These are phyloP conservation scores for Cochlearius cochlearius DNA, from an alignment of 2,113 vertebrate genomes.

Conservation along the genomic window DNA sequence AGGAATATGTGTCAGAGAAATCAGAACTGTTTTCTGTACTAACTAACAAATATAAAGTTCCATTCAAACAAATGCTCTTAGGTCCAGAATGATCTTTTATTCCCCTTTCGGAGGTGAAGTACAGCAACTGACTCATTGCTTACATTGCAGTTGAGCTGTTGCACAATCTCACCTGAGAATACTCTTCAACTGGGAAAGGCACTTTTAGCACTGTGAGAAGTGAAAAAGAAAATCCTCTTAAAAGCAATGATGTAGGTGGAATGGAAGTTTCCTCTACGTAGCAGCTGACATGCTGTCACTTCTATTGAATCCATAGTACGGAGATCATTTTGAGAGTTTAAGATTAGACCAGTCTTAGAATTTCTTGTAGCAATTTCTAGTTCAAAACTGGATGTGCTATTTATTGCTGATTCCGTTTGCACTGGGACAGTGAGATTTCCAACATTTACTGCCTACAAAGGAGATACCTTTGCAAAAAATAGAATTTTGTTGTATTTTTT, in stretches of 20 bases:
- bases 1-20: not conserved
- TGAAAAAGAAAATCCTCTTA: not conserved
- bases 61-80: not conserved
- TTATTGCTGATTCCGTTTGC: not conserved
- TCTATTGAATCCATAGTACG: not conserved
- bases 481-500: not conserved
- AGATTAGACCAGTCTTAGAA: not conserved
- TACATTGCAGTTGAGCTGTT: conserved; percentile 10
- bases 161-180: not conserved
- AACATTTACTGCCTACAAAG: not conserved
- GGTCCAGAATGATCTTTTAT: not conserved
- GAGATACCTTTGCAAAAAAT: not conserved
- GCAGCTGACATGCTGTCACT: not conserved
- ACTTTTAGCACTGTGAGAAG: not conserved
- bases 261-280: not conserved
- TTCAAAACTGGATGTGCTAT: not conserved
- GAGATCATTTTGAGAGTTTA: not conserved
- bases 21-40: not conserved
- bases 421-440: not conserved
- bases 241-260: not conserved
- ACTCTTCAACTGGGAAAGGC: not conserved
- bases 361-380: not conserved
- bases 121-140: not conserved
- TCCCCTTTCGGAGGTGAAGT: not conserved
- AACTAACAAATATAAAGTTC: not conserved